Evolutionary conservation across 2,888 invertebrate genomes (phyloP).

Genomic region (Habrosyne pyritoides): DNA sequence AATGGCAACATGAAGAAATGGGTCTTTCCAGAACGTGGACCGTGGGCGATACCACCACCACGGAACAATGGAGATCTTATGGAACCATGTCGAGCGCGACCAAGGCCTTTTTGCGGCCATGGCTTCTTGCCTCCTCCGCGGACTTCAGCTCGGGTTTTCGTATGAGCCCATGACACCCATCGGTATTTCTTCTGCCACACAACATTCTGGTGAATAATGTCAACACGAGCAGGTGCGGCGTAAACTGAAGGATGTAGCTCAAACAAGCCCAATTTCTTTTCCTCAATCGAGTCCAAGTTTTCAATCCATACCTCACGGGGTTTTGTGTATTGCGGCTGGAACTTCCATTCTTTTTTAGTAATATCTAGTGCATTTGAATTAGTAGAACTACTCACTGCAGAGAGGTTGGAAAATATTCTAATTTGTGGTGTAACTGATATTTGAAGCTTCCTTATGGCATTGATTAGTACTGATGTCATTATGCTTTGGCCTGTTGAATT

Average conservation of each 20-base stretch:
- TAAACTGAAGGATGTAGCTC: constrained; percentile 96
- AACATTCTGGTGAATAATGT: constrained; percentile 93
- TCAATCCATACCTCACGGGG: constrained; percentile 94
- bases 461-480: constrained; percentile 66
- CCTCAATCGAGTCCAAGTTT: constrained; percentile 89
- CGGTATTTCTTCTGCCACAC: constrained; percentile 93
- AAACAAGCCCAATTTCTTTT: constrained; percentile 91
- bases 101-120: constrained; percentile 98
- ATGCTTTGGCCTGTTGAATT: constrained; percentile 10
- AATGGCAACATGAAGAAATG: constrained; percentile 97
- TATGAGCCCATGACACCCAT: constrained; percentile 91
- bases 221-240: constrained; percentile 91
- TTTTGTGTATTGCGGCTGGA: constrained; percentile 81
- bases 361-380: constrained; percentile 49
- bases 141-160: constrained; percentile 92
- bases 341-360: constrained; percentile 73
- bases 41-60: constrained; percentile 93
- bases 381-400: constrained; percentile 33
- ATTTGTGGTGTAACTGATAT: constrained; percentile 55
- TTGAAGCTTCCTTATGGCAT: constrained; percentile 64
- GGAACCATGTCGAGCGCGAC: constrained; percentile 95
- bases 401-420: constrained; percentile 47
- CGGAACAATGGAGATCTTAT: constrained; percentile 94
- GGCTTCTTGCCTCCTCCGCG: constrained; percentile 96
- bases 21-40: constrained; percentile 94